Percentiles rank a stretch among this genome's conserved stretches.
Evolutionary conservation across 2,888 invertebrate genomes (phyloP).

Genomic region (Meloe dianella): DNA sequence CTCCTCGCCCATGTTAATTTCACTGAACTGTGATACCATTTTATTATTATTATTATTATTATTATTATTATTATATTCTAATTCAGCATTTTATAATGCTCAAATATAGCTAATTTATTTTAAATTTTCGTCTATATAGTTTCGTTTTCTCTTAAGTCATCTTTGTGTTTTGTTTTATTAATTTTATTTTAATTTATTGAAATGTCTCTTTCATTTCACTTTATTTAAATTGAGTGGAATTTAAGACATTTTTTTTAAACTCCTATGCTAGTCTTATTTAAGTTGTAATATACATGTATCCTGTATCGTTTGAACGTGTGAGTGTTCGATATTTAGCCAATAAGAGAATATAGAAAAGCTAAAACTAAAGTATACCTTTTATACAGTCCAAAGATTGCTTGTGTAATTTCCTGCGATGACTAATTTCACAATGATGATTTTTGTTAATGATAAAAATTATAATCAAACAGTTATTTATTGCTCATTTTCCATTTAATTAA

Average conservation of each 20-base stretch:
- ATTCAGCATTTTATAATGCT: constrained; percentile 48
- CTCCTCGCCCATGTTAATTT: constrained; percentile 46
- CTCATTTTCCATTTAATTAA: constrained; percentile 30
- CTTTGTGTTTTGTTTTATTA: constrained; percentile 18
- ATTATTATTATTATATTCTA: neutral
- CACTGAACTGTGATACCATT: constrained; percentile 60
- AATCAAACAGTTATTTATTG: constrained; percentile 27
- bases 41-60: constrained; percentile 49
- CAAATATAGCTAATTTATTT: constrained; percentile 53
- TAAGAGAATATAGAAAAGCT: constrained; percentile 41
- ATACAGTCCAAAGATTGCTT: constrained; percentile 58
- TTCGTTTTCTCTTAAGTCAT: constrained; percentile 7
- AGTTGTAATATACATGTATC: constrained; percentile 40
- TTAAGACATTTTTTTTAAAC: constrained; percentile 15
- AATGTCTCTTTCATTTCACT: constrained; percentile 4
- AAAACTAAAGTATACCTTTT: constrained; percentile 54
- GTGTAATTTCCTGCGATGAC: constrained; percentile 16
- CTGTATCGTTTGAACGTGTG: constrained; percentile 48
- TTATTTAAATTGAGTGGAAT: constrained; percentile 15
- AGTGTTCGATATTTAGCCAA: constrained; percentile 43
- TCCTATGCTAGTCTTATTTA: constrained; percentile 51
- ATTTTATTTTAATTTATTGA: constrained; percentile 32
- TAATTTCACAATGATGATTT: constrained; percentile 27
- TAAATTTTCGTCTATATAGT: constrained; percentile 7
- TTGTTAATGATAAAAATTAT: constrained; percentile 26